Percentiles rank a stretch among this genome's conserved stretches.
phyloP scores from a whole-genome alignment of 1,140 invertebrate genomes.

The Ericerus pela region DNA sequence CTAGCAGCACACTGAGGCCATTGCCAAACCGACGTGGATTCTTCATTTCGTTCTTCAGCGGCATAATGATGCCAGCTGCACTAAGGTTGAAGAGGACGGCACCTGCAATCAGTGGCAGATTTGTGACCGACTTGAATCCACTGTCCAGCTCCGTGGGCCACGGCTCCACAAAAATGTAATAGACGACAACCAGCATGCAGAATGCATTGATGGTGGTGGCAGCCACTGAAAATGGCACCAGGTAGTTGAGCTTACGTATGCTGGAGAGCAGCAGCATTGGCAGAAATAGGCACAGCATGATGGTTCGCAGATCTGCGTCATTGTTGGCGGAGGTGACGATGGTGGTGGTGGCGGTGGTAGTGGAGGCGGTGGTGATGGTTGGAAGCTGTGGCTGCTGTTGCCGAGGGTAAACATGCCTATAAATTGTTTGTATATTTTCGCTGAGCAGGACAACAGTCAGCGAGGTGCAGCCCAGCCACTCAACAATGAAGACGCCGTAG shows the following conservation, averaged over 20 bases:
- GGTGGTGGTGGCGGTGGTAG: no score
- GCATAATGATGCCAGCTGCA: slow-evolving; percentile 43
- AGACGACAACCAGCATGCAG: slow-evolving; percentile 48
- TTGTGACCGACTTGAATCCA: slow-evolving; percentile 30
- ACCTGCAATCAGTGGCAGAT: slow-evolving; percentile 45
- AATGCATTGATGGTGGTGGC: slow-evolving; percentile 49
- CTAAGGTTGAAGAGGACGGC: slow-evolving; percentile 49
- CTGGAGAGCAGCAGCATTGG: slow-evolving; percentile 50
- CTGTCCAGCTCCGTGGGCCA: slow-evolving; percentile 33
- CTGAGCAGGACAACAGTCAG: neutral
- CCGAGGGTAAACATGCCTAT: neutral
- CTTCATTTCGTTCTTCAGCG: slow-evolving; percentile 38
- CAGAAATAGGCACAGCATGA: slow-evolving; percentile 42
- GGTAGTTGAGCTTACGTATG: slow-evolving; percentile 51
- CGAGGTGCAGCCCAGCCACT: neutral
- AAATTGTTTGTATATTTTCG: neutral
- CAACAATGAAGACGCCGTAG: neutral
- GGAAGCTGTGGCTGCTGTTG: no score
- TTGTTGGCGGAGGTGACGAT: slow-evolving; percentile 33
- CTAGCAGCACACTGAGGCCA: slow-evolving; percentile 34
- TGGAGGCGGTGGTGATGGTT: no score
- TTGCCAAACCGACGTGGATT: slow-evolving; percentile 32
- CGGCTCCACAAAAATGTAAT: slow-evolving; percentile 47
- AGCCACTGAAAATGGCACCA: slow-evolving; percentile 55
- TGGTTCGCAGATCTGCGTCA: slow-evolving; percentile 31